Conservation (phyloP, 2,797 vertebrate genomes). For the Xerus rutilus region DNA sequence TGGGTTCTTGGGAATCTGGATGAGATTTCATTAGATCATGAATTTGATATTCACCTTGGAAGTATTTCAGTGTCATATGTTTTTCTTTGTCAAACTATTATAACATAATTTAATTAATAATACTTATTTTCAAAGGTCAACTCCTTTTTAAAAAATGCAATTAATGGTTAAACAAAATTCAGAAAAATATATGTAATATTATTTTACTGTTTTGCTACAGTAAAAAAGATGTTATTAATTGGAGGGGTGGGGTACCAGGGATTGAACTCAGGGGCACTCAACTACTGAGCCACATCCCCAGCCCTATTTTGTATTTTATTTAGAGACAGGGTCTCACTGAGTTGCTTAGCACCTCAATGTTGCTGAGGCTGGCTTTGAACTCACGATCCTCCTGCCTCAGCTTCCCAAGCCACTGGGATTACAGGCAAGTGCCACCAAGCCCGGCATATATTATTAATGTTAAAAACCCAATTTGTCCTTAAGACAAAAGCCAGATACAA, state of each 20-base stretch:
- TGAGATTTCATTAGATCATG: neutral
- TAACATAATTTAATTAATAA: slow-evolving; percentile 27
- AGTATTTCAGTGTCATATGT: neutral
- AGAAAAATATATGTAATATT: neutral
- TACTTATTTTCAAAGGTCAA: slow-evolving; percentile 51
- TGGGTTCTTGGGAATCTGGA: neutral
- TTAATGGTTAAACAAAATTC: neutral
- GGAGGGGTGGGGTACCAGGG: too few species aligned
- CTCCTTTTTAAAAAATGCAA: neutral
- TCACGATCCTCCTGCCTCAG: too few species aligned
- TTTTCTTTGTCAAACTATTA: slow-evolving; percentile 24
- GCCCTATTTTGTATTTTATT: too few species aligned
- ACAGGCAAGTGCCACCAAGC: too few species aligned
- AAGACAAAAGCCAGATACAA: slow-evolving; percentile 38
- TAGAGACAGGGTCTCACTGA: too few species aligned
- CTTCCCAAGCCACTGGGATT: too few species aligned
- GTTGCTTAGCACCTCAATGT: too few species aligned
- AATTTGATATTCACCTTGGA: neutral
- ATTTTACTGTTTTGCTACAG: neutral
- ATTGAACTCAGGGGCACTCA: too few species aligned
- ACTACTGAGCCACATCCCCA: too few species aligned
- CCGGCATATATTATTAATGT: neutral
- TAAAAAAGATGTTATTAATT: neutral
- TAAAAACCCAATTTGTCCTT: slow-evolving; percentile 40
- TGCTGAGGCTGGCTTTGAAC: too few species aligned